These are phyloP conservation scores for Fragum fragum DNA, from an alignment of 2,888 invertebrate genomes.

Conservation along the genomic window DNA sequence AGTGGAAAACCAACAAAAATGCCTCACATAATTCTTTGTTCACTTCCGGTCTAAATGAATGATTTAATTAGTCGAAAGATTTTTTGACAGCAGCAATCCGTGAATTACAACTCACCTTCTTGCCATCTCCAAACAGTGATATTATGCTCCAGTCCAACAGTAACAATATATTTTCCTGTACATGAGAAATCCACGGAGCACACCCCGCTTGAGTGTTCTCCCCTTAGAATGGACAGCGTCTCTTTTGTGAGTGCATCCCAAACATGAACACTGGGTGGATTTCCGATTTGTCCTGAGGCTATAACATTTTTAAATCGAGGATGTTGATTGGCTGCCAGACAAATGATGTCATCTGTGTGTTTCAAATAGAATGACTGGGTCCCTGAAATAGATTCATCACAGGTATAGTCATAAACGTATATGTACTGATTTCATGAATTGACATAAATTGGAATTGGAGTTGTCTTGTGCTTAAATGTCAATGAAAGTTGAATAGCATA, in stretches of 20 bases:
- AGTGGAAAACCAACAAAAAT: too few species aligned
- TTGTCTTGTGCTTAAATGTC: too few species aligned
- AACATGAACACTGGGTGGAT: constrained; percentile 83
- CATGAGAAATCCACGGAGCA: constrained; percentile 86
- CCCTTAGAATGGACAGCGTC: constrained; percentile 84
- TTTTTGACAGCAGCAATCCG: too few species aligned
- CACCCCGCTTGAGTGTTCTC: constrained; percentile 82
- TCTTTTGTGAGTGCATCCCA: constrained; percentile 85
- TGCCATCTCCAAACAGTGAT: constrained; percentile 87
- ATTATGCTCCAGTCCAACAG: constrained; percentile 84
- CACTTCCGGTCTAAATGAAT: too few species aligned
- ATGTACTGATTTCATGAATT: too few species aligned
- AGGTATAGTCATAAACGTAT: too few species aligned
- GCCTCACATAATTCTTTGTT: too few species aligned
- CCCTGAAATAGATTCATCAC: constrained; percentile 78
- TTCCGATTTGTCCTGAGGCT: constrained; percentile 86
- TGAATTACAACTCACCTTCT: constrained; percentile 79
- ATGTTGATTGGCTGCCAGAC: constrained; percentile 85
- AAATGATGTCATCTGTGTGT: constrained; percentile 87
- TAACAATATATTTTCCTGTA: constrained; percentile 85
- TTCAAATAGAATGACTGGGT: constrained; percentile 86
- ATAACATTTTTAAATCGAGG: constrained; percentile 85
- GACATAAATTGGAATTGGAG: too few species aligned
- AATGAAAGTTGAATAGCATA: too few species aligned
- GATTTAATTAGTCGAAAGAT: too few species aligned